phyloP scores from a whole-genome alignment of 2,888 invertebrate species.

The Xestia ashworthii region DNA sequence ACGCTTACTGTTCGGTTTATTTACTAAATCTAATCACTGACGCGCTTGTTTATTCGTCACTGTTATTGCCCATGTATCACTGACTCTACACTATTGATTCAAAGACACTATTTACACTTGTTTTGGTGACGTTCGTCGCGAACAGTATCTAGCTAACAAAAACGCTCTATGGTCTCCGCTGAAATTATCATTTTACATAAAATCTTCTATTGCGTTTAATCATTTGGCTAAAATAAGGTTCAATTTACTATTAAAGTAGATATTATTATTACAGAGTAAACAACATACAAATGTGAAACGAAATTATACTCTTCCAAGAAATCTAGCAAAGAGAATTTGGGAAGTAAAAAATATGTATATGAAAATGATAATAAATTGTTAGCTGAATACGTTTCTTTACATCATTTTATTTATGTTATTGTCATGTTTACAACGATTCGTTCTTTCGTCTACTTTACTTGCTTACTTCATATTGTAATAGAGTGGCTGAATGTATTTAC shows the following conservation, averaged over 20 bases:
- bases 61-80: no score
- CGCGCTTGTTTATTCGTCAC: no score
- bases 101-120: no score
- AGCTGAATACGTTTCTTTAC: not conserved
- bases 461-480: not conserved
- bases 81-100: no score
- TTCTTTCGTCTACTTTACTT: conserved; percentile 19
- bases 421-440: conserved; percentile 9
- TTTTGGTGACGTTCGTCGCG: no score
- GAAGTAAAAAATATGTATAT: not conserved
- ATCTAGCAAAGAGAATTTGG: not conserved
- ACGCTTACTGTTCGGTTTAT: no score
- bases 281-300: not conserved
- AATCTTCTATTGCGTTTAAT: no score
- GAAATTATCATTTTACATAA: no score
- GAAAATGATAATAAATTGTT: conserved; percentile 25
- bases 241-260: not conserved
- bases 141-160: no score
- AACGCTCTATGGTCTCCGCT: no score
- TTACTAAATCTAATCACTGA: no score
- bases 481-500: conserved; percentile 4
- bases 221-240: no score
- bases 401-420: conserved; percentile 6
- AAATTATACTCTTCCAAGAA: conserved; percentile 1
- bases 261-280: not conserved